Percentiles rank a stretch among this genome's conserved stretches.
Conservation (phyloP, 2,797 vertebrate genomes). For the Gambelia wislizenii region DNA sequence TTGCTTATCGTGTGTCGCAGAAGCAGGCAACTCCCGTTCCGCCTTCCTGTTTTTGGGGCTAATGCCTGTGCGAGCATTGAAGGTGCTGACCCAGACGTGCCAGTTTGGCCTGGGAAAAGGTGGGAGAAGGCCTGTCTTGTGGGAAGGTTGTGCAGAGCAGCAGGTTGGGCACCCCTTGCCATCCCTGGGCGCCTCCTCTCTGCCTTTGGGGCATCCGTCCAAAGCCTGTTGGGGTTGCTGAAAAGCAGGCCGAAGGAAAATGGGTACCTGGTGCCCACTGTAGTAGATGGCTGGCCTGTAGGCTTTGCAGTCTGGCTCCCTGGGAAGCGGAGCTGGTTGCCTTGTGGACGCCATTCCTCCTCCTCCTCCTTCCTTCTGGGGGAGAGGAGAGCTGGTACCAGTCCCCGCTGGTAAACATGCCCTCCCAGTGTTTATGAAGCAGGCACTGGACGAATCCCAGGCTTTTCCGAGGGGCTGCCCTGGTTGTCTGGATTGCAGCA, state of each 20-base stretch:
- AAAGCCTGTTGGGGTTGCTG: too few relatives aligned
- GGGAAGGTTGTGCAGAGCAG: too few relatives aligned
- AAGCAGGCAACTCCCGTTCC: too few relatives aligned
- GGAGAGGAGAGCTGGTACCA: constrained; percentile 51
- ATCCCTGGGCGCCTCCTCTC: not conserved
- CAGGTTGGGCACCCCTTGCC: too few relatives aligned
- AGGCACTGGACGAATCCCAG: constrained; percentile 72
- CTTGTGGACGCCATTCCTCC: not conserved
- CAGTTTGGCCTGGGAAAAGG: not conserved
- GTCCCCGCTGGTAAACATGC: constrained; percentile 69
- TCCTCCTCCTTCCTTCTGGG: not conserved
- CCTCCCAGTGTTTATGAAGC: constrained; percentile 71
- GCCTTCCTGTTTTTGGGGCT: too few relatives aligned
- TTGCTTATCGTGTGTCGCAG: too few relatives aligned
- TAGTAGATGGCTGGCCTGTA: not conserved
- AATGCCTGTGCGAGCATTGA: too few relatives aligned
- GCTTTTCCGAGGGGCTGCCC: not conserved
- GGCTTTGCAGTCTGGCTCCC: constrained; percentile 47
- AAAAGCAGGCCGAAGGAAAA: not conserved
- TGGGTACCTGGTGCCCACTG: not conserved
- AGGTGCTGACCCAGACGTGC: too few relatives aligned
- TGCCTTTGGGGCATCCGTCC: not conserved
- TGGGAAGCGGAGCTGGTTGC: constrained; percentile 44
- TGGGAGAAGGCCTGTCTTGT: not conserved
- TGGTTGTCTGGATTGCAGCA: too few relatives aligned